These are phyloP conservation scores for Brachionus paranguensis DNA, from an alignment of 1,140 invertebrate species.

Conservation along the genomic window DNA sequence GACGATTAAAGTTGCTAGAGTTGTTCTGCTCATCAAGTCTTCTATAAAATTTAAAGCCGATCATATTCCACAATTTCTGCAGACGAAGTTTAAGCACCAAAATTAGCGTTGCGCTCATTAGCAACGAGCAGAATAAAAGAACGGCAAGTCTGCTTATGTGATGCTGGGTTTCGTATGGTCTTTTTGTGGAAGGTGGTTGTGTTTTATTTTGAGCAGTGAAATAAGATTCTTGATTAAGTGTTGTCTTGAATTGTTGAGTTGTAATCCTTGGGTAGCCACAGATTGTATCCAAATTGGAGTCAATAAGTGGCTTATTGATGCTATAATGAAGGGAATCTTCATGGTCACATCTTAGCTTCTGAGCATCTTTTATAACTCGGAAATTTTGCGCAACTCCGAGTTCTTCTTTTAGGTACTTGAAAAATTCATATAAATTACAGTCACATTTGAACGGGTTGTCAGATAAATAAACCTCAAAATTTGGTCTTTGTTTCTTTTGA, in stretches of 20 bases:
- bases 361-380: background rate
- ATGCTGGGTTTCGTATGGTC: background rate
- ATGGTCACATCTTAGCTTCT: background rate
- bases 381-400: too few species aligned
- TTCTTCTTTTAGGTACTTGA: background rate
- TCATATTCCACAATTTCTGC: background rate
- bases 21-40: background rate
- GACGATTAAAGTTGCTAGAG: background rate
- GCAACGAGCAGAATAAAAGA: background rate
- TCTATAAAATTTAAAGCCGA: conserved; percentile 5
- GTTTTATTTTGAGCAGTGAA: background rate
- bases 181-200: background rate
- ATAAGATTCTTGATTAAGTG: background rate
- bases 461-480: background rate
- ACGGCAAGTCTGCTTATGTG: background rate
- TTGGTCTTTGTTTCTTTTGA: background rate
- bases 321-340: background rate
- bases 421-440: conserved; percentile 3
- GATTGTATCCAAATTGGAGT: background rate
- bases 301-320: background rate
- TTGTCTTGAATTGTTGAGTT: background rate
- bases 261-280: background rate
- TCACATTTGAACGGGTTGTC: background rate
- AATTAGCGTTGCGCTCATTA: background rate
- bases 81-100: background rate